Base-by-base conservation (phyloP, 2,113 vertebrate species). In the Campylorhamphus procurvoides region DNA sequence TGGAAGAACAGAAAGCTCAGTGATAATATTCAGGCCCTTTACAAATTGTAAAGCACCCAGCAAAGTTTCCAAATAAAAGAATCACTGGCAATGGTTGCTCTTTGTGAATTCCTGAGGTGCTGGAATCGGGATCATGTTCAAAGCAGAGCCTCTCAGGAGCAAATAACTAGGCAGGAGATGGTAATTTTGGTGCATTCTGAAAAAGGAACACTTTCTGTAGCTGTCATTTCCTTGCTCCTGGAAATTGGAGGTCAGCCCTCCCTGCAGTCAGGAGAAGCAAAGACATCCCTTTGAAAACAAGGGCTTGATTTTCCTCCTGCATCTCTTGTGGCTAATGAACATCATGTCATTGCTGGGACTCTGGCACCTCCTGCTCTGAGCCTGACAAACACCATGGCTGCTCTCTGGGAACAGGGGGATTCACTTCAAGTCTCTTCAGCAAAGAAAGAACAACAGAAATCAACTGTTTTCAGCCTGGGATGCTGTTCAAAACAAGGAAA, bases 141-240 rank as follows among this genome's bases (percentile, higher is more conserved):
- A 77, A 73, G 59, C 64, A 78, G 55, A 72, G 79, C 53, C 53
- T 66, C 46, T 66, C 35, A 56, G 35, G 4, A 67, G 87, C 58
- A 88, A 87, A 77, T 76, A 72, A 84, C 84, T 49, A 88, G 75
- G 64, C 69, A 90, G 53, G 93, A 84, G 63, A 95, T 47, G 58
- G 78, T 88, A 76, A 90, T 88, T 88, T 72, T 67, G 63, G 53
- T 40, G 74, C n/a, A 12, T 47, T 88, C 64, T 72, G 78, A 72
- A 52, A 33, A 52, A 31, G 91, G 29, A 75, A 66, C 14, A 14
- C 46, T 90, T 87, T 80, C 62, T 76, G 46, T 79, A 90, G 79
- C 84, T 93, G 84, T 77, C 91, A 77, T 77, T 90, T 88, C 77
- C 87, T 75, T 62, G 40, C 2, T 23, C 83, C 46, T 80, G 47